Evolutionary conservation across 2,888 invertebrate genomes (phyloP).

Genomic region (Timandra comae): DNA sequence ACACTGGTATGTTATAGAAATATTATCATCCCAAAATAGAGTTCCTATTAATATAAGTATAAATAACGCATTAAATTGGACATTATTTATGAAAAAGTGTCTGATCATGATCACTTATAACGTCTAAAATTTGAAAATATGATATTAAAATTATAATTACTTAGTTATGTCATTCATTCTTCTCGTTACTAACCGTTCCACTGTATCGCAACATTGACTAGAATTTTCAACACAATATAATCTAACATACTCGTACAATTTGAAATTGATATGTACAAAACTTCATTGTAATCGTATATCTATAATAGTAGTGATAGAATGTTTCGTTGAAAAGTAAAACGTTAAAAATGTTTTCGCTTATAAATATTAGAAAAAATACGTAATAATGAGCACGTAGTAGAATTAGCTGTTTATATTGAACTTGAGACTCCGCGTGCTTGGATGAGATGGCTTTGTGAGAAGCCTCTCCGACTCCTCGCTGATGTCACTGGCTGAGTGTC

Average conservation of each 20-base stretch:
- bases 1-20: conserved; percentile 1
- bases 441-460: conserved; percentile 74
- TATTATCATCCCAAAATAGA: conserved; percentile 12
- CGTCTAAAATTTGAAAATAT: too few species aligned
- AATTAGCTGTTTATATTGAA: conserved; percentile 71
- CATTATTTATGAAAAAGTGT: too few species aligned
- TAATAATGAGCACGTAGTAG: conserved; percentile 59
- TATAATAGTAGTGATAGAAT: conserved; percentile 4
- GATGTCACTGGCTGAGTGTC: conserved; percentile 83
- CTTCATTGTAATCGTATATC: conserved; percentile 15
- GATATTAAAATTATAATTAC: conserved; percentile 1
- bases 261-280: conserved; percentile 23
- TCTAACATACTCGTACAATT: conserved; percentile 6
- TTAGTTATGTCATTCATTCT: conserved; percentile 6
- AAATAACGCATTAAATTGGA: conserved; percentile 6
- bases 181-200: conserved; percentile 4
- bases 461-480: conserved; percentile 76
- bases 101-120: too few species aligned
- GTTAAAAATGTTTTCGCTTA: conserved; percentile 16
- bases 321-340: conserved; percentile 14
- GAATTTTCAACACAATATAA: conserved; percentile 12
- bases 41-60: too few species aligned
- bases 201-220: conserved; percentile 19
- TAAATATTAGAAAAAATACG: conserved; percentile 20
- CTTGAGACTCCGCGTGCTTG: conserved; percentile 81